Evolutionary conservation across 2,888 invertebrate species (phyloP), one percentile per base, ranked within the genome.

Genomic region (Mimas tiliae): DNA sequence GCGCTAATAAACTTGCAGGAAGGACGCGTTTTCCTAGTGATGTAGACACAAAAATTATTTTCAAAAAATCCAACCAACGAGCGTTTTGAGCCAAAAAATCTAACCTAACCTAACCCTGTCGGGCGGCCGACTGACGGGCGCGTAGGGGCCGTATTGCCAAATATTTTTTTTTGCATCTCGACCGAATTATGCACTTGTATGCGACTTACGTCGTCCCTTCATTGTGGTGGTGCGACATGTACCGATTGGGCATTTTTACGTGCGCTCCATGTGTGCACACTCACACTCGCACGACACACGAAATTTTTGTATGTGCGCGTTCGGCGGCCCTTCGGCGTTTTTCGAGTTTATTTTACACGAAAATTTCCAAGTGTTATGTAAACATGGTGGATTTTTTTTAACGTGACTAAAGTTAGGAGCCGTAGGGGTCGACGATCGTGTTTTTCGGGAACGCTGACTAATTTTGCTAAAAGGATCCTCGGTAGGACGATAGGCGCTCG

Each of bases 101-200:
- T 93, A 93, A 93, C 93, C 93, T 93, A 93, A 93, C 93, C 93
- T 93, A 93, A 93, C 91, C 92, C 93, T 85, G 91, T 87, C 93
- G 92, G 87, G 90, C 93, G 92, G 91, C 89, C 93, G 92, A 93
- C 93, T 93, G 93, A 88, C 93, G 87, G 91, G 84, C 91, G 92
- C 87, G 91, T 91, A 93, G 93, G 93, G 93, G 91, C 93, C 93
- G 92, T 90, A 92, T 93, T 93, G 93, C 93, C 93, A 93, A 93
- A 93, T 93, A 93, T 93, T 93, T 93, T 93, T 27, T 93, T 93
- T 93, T 93, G 93, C 93, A 93, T 93, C 93, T 93, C 93, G 91
- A 89, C 93, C 93, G 93, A 93, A 93, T 91, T 93, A 93, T 93
- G 93, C 93, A 93, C 92, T 93, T 92, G 93, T 93, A 93, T 93